Conservation (phyloP, 2,113 vertebrate genomes). For the Argyrosomus japonicus region DNA sequence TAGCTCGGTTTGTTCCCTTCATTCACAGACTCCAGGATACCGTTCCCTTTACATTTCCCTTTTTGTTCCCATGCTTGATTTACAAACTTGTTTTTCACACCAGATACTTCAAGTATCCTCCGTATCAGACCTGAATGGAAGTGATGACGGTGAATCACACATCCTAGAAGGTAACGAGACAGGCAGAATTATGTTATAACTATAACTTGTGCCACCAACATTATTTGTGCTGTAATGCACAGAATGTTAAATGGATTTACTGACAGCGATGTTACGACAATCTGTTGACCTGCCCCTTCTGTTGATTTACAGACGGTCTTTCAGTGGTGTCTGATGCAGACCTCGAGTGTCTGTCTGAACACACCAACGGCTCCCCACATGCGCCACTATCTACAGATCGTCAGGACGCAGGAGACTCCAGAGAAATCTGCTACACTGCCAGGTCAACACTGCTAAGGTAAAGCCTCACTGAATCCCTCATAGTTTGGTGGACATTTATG, state of each 20-base stretch:
- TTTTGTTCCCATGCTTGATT: neutral
- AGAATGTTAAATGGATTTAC: neutral
- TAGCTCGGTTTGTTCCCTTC: neutral
- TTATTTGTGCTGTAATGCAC: neutral
- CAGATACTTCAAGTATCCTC: conserved; percentile 94
- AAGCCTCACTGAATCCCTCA: neutral
- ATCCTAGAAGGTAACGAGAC: conserved; percentile 87
- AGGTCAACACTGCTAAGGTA: conserved; percentile 93
- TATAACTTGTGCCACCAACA: neutral
- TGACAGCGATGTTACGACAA: neutral
- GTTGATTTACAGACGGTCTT: conserved; percentile 76
- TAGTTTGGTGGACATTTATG: neutral
- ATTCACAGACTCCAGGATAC: neutral
- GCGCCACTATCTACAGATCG: conserved; percentile 57
- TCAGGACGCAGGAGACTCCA: conserved; percentile 9
- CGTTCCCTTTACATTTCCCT: neutral
- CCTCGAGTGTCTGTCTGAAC: conserved; percentile 67
- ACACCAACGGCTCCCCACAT: conserved; percentile 71
- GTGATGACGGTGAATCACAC: conserved; percentile 82
- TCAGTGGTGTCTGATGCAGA: conserved; percentile 76
- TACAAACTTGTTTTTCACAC: conserved; percentile 9
- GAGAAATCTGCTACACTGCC: conserved; percentile 68
- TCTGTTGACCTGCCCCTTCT: neutral
- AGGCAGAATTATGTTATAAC: too few relatives aligned
- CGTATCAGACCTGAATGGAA: conserved; percentile 87